Evolutionary conservation across 2,888 invertebrate species (phyloP).

Genomic region (Rhogogaster chlorosoma): DNA sequence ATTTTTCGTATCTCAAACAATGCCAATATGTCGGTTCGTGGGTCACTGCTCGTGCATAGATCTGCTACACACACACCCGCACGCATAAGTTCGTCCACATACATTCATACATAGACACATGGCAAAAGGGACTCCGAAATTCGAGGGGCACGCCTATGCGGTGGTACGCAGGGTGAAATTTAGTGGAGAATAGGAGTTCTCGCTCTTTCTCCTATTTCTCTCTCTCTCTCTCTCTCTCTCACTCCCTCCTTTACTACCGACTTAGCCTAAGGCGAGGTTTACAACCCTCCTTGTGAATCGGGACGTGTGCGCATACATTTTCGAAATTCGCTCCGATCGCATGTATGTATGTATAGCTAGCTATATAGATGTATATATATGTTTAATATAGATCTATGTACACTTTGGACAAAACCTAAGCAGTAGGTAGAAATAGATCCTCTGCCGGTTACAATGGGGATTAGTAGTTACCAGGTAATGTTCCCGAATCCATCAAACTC

Average conservation of each 20-base stretch:
- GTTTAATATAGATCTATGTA: background rate
- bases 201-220: slow-evolving; percentile 20
- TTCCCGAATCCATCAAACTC: slow-evolving; percentile 1
- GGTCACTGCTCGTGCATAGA: slow-evolving; percentile 71
- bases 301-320: slow-evolving; percentile 76
- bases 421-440: slow-evolving; percentile 4
- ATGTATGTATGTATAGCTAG: slow-evolving; percentile 35
- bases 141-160: slow-evolving; percentile 51
- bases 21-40: slow-evolving; percentile 74
- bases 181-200: slow-evolving; percentile 63
- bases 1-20: slow-evolving; percentile 73
- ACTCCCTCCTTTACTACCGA: slow-evolving; percentile 56
- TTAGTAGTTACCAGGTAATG: slow-evolving; percentile 39
- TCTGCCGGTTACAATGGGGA: slow-evolving; percentile 41
- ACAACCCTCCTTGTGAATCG: slow-evolving; percentile 78
- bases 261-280: slow-evolving; percentile 76
- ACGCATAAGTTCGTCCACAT: background rate
- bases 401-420: slow-evolving; percentile 36
- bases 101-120: slow-evolving; percentile 23
- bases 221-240: slow-evolving; percentile 13
- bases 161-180: slow-evolving; percentile 68
- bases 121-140: slow-evolving; percentile 44
- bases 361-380: background rate
- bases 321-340: slow-evolving; percentile 64
- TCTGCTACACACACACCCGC: slow-evolving; percentile 22